Percentiles rank a stretch among this genome's conserved stretches.
phyloP scores from a whole-genome alignment of 2,113 vertebrate genomes.

The Semnornis frantzii region DNA sequence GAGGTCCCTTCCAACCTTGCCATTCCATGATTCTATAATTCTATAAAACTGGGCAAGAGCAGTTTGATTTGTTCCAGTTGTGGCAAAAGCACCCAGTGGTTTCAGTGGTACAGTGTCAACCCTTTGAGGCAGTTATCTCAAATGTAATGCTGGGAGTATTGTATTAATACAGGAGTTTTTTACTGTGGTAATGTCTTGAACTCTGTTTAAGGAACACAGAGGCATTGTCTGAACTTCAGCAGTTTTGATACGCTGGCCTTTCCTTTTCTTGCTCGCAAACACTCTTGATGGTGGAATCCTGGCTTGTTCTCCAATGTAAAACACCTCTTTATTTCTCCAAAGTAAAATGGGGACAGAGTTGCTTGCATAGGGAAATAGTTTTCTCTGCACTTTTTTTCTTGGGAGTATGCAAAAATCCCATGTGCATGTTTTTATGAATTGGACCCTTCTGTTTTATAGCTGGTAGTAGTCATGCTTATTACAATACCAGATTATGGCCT shows the following conservation, averaged over 20 bases:
- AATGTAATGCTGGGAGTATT: not conserved
- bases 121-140: constrained; percentile 2
- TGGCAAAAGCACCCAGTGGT: not conserved
- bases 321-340: constrained; percentile 24
- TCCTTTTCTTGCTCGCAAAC: not conserved
- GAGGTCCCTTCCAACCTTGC: no score
- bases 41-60: not conserved
- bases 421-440: constrained; percentile 72
- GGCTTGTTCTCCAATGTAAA: not conserved
- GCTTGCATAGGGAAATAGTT: constrained; percentile 44
- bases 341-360: constrained; percentile 29
- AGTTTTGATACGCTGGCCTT: not conserved
- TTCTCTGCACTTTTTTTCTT: constrained; percentile 38
- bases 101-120: not conserved
- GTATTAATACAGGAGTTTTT: not conserved
- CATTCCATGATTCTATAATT: no score
- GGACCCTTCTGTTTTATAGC: constrained; percentile 70
- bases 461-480: constrained; percentile 60
- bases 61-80: not conserved
- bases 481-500: constrained; percentile 65
- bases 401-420: constrained; percentile 62
- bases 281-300: not conserved
- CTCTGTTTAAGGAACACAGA: not conserved
- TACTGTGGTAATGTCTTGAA: not conserved
- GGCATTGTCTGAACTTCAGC: not conserved